Conservation (phyloP, 2,113 vertebrate species). For the Melanocharis versteri region DNA sequence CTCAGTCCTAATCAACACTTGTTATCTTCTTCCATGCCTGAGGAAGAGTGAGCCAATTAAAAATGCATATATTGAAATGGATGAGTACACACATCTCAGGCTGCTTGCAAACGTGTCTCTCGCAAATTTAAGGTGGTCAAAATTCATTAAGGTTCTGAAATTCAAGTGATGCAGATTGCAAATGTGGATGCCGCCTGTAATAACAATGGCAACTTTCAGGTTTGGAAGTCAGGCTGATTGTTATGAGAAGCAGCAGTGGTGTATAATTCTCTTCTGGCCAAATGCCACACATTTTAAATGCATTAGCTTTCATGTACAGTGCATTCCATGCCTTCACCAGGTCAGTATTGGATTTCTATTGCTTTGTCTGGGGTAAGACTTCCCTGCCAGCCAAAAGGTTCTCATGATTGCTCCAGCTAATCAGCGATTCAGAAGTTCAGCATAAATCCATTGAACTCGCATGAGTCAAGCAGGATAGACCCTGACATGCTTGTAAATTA, state of each 20-base stretch:
- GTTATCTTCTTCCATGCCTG: not conserved
- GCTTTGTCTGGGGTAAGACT: not conserved
- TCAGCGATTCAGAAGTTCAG: not conserved
- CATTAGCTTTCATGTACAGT: not conserved
- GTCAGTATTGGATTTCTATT: not conserved
- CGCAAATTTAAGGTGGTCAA: not conserved
- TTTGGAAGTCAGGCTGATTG: not conserved
- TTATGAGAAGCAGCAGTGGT: not conserved
- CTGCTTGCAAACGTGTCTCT: not conserved
- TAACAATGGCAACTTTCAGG: not conserved
- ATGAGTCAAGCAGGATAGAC: not conserved
- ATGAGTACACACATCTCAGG: not conserved
- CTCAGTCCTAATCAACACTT: not conserved
- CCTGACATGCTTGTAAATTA: not conserved
- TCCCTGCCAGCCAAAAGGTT: not conserved
- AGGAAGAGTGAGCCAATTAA: not conserved
- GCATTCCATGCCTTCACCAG: not conserved
- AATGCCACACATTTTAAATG: not conserved
- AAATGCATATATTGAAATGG: not conserved
- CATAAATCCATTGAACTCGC: not conserved
- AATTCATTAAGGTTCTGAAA: not conserved
- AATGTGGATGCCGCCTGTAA: not conserved
- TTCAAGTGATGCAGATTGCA: not conserved
- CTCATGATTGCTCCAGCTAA: not conserved
- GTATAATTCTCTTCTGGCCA: not conserved